Conservation (phyloP, 2,888 invertebrate genomes). For the Salpingus planirostris region DNA sequence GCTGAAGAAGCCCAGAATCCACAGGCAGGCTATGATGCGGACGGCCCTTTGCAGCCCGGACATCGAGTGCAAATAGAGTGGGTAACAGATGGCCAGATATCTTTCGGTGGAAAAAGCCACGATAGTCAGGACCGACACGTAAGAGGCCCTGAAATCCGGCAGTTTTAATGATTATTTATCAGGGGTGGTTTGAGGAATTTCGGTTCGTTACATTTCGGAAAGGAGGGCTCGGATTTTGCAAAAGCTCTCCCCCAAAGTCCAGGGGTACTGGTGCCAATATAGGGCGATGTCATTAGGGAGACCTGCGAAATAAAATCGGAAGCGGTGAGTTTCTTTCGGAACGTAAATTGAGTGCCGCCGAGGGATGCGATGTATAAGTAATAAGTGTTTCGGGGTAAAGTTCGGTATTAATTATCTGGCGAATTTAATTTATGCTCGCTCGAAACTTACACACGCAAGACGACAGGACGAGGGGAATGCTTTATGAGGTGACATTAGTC, state of each 20-base stretch:
- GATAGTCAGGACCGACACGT: slow-evolving; percentile 85
- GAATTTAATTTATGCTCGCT: too few species aligned
- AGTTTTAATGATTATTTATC: slow-evolving; percentile 1
- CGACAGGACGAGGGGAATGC: too few species aligned
- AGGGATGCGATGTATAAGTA: too few species aligned
- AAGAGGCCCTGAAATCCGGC: slow-evolving; percentile 62
- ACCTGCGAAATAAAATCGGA: slow-evolving; percentile 53
- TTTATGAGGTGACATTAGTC: too few species aligned
- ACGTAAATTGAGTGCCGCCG: too few species aligned
- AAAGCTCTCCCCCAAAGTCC: slow-evolving; percentile 67
- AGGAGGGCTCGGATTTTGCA: slow-evolving; percentile 76
- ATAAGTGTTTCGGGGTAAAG: too few species aligned
- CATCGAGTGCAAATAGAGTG: slow-evolving; percentile 73
- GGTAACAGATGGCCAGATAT: slow-evolving; percentile 86
- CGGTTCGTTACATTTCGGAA: slow-evolving; percentile 30
- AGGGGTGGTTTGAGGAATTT: too few species aligned
- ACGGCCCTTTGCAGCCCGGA: slow-evolving; percentile 74
- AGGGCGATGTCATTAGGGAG: slow-evolving; percentile 76
- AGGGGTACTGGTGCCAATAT: slow-evolving; percentile 85
- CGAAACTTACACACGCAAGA: too few species aligned
- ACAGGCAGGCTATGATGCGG: slow-evolving; percentile 66
- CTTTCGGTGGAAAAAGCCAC: slow-evolving; percentile 88
- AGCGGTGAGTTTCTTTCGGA: too few species aligned
- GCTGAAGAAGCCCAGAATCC: slow-evolving; percentile 65
- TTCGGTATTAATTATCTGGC: too few species aligned